Evolutionary conservation across 1,140 invertebrate species (phyloP), one percentile per base, ranked within the genome.

Genomic region (Musca domestica): DNA sequence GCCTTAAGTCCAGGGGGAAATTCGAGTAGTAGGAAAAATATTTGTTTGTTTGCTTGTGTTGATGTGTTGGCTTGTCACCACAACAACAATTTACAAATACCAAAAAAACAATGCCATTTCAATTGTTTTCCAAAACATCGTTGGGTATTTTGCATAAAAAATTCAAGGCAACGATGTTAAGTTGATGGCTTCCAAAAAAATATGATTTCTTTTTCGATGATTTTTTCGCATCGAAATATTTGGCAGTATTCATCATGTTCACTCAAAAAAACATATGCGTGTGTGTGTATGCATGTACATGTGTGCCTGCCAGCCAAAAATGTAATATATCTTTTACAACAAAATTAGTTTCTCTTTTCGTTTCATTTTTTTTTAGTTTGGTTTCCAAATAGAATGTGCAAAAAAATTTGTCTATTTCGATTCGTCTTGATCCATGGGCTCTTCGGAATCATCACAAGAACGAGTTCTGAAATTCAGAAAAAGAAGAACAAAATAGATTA

Each of bases 391-490:
- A 34, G 34, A 34, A 20, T 30, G 23, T 27, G 19, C 17, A 58
- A 9, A 34, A 34, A 14, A 61, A 34, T 61, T 3, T 41, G n/a
- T 61, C 27, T 78, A 81, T 74, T 81, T 81, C 69, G 75, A 70
- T 77, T 81, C 80, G 79, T 93, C 91, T 81, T 92, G 90, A 76
- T 93, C 91, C 91, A 93, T 93, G 25, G 91, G 91, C 82, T 92
- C 91, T 74, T 92, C 90, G 61, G 88, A 88, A 77, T 86, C 87
- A 81, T 90, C 88, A 70, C 89, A 87, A 74, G 88, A 89, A 78
- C 88, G 87, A 74, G 89, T 76, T 74, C 77, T 80, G 47, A 6
- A 66, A 61, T 12, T 20, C 58, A 17, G 12, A 12, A 17, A 25
- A 10, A 15, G 12, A 48, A 0, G n/a, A n/a, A n/a, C n/a, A 61